Evolutionary conservation across 2,888 invertebrate genomes (phyloP), one percentile per base, ranked within the genome.

Genomic region (Pachymerium ferrugineum): DNA sequence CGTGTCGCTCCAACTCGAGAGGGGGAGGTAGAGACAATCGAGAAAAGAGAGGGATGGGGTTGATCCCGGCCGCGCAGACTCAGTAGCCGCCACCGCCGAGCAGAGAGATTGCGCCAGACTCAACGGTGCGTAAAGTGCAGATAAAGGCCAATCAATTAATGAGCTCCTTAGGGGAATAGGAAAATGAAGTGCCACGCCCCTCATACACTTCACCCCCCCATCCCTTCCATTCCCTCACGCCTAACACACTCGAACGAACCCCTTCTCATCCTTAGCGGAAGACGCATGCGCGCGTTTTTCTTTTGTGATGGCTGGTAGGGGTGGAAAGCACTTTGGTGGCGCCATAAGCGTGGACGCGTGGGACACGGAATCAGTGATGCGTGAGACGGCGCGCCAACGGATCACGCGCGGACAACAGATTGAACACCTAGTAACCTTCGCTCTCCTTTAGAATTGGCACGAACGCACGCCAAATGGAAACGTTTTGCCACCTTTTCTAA

Each of bases 91-190:
- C 54, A n/a, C n/a, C 38, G 28, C 54, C 25, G 12, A 54, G 54
- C 54, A 28, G 28, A 14, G 54, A 54, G 54, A 54, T 54, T 54
- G 54, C 54, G 54, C 54, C 54, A 54, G 54, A 54, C 25, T 54
- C 54, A 54, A 54, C 54, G 54, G 54, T 54, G 54, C 54, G 54
- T 54, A 54, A 54, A 54, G 54, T 54, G 54, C 54, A 54, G 54
- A 54, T 54, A 54, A 54, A 54, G 54, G 54, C 54, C 54, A 54
- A 54, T 54, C 54, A 54, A 54, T 54, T 54, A 54, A 54, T 54
- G 54, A 54, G 54, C 54, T 54, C 54, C 54, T 54, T 54, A 54
- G 54, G 54, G 54, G 54, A 25, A 54, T 54, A 54, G 54, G 54
- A 54, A 54, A 54, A 54, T 54, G 54, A 54, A 54, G 54, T 54